phyloP scores from a whole-genome alignment of 2,888 invertebrate species.

The Apamea monoglypha region DNA sequence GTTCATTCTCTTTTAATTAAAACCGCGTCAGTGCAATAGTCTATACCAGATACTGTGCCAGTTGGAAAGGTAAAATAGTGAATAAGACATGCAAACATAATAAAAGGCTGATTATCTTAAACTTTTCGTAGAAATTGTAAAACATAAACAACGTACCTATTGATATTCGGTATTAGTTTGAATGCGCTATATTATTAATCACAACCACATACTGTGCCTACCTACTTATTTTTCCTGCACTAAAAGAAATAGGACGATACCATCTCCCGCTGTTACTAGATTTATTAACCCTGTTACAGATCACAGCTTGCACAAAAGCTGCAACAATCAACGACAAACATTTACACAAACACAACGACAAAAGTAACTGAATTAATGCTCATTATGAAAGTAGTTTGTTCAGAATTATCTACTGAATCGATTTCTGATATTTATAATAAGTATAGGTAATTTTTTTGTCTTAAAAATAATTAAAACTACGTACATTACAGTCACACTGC shows the following conservation, averaged over 20 bases:
- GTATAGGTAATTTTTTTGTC: too few relatives aligned
- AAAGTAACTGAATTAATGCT: too few relatives aligned
- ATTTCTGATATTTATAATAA: too few relatives aligned
- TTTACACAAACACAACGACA: too few relatives aligned
- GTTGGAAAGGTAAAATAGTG: not conserved
- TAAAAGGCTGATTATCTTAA: too few relatives aligned
- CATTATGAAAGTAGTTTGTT: too few relatives aligned
- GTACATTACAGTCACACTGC: too few relatives aligned
- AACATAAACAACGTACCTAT: not conserved
- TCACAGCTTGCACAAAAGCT: not conserved
- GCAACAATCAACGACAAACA: not conserved
- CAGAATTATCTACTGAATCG: too few relatives aligned
- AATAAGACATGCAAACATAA: not conserved
- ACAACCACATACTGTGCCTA: not conserved
- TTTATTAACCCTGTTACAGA: slow-evolving; percentile 12
- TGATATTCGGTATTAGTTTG: not conserved
- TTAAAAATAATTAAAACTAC: too few relatives aligned
- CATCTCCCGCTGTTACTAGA: not conserved
- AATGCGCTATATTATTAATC: not conserved
- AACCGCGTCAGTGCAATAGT: not conserved
- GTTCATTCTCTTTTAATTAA: not conserved
- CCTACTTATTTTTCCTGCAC: not conserved
- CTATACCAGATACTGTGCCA: not conserved
- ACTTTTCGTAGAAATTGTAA: not conserved
- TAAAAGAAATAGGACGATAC: not conserved